These are phyloP conservation scores for Drosophila koepferae DNA, from an alignment of 2,888 invertebrate species.

Conservation along the genomic window DNA sequence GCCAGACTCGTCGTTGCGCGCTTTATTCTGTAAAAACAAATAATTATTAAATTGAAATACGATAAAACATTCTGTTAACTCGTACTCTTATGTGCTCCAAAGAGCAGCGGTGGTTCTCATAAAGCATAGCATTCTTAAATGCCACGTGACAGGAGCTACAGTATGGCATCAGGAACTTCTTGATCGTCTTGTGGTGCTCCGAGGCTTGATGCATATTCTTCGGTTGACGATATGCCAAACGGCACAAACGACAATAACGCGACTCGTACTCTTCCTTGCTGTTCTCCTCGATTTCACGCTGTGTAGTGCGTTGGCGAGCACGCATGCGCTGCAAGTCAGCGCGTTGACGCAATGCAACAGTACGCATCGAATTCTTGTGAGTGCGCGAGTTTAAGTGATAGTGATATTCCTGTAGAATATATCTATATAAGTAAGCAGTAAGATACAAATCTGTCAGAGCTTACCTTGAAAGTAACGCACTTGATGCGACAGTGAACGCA, in stretches of 20 bases:
- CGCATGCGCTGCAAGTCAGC: constrained; percentile 91
- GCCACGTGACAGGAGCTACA: constrained; percentile 91
- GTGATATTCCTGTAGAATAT: constrained; percentile 87
- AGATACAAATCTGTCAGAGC: not conserved
- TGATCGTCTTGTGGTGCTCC: constrained; percentile 93
- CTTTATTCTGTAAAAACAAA: constrained; percentile 86
- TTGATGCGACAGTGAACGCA: constrained; percentile 92
- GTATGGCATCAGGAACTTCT: constrained; percentile 93
- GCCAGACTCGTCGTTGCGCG: constrained; percentile 86
- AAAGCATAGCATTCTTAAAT: constrained; percentile 94
- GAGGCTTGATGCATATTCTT: constrained; percentile 92
- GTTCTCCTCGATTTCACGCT: constrained; percentile 91
- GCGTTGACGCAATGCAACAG: constrained; percentile 91
- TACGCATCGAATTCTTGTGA: constrained; percentile 91
- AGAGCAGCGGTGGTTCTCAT: constrained; percentile 93
- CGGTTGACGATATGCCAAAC: constrained; percentile 91
- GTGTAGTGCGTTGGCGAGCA: constrained; percentile 91
- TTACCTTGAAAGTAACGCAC: constrained; percentile 90
- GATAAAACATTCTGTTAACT: not conserved
- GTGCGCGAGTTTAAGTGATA: constrained; percentile 90
- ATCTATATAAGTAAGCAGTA: not conserved
- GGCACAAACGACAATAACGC: constrained; percentile 91
- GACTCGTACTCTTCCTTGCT: constrained; percentile 88
- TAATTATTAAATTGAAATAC: not conserved
- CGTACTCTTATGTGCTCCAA: constrained; percentile 92